phyloP scores from a whole-genome alignment of 2,113 vertebrate genomes.

The Nymphicus hollandicus region DNA sequence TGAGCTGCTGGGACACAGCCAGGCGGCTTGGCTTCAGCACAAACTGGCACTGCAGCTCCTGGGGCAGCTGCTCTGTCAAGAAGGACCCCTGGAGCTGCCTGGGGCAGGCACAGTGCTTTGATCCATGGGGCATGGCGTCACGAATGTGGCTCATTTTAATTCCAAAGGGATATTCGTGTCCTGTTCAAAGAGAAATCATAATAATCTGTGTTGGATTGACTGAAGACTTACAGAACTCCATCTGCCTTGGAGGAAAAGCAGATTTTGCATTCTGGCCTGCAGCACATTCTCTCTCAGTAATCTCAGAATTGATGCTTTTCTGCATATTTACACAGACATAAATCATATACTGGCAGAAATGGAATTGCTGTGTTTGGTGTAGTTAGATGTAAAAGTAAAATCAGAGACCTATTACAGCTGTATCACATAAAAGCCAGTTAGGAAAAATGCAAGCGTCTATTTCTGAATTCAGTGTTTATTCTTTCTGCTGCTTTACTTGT shows the following conservation, averaged over 20 bases:
- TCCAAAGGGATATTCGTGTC: constrained; percentile 93
- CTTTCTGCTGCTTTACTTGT: background rate
- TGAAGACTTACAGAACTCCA: background rate
- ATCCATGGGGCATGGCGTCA: constrained; percentile 70
- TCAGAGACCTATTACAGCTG: background rate
- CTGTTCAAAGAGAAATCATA: constrained; percentile 72
- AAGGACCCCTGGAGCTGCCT: constrained; percentile 79
- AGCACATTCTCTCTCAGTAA: background rate
- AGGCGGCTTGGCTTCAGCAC: constrained; percentile 87
- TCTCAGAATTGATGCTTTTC: background rate
- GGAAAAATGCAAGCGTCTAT: background rate
- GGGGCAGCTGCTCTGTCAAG: constrained; percentile 84
- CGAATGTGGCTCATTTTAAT: constrained; percentile 96
- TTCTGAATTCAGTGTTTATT: background rate
- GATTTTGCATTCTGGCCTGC: background rate
- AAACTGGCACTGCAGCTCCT: constrained; percentile 92
- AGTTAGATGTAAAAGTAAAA: background rate
- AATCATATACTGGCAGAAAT: background rate
- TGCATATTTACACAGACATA: background rate
- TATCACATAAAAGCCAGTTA: background rate
- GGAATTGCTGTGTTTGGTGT: background rate
- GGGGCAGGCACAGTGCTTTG: constrained; percentile 71
- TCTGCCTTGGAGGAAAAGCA: background rate
- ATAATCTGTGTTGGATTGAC: background rate
- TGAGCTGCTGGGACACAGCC: constrained; percentile 64